A percentile compares a stretch with the other conserved stretches of the same genome.
These are phyloP conservation scores for Zeus faber DNA, from an alignment of 2,113 vertebrate genomes.

Conservation along the genomic window DNA sequence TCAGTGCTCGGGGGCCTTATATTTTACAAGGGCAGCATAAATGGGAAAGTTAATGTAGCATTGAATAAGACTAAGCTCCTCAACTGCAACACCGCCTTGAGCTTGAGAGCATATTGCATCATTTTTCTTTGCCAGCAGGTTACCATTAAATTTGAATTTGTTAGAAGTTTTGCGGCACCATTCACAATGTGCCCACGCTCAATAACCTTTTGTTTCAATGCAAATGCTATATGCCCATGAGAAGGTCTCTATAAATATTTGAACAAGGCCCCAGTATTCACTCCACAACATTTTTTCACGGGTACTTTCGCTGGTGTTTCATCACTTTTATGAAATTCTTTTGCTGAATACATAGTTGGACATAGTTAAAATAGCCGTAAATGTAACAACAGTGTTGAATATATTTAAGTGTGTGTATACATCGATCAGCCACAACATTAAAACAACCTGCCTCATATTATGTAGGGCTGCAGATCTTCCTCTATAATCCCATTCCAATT, in stretches of 20 bases:
- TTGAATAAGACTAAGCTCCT: constrained; percentile 83
- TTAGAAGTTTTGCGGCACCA: constrained; percentile 72
- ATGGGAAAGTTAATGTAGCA: constrained; percentile 94
- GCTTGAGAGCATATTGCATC: constrained; percentile 76
- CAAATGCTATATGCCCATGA: constrained; percentile 68
- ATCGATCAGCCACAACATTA: background rate
- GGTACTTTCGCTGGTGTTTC: constrained; percentile 19
- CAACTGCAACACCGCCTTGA: constrained; percentile 78
- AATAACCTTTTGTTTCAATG: constrained; percentile 79
- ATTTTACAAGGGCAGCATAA: constrained; percentile 84
- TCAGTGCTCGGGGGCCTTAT: constrained; percentile 75
- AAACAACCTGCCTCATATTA: too few species aligned
- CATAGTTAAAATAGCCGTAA: too few species aligned
- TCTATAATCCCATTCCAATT: too few species aligned
- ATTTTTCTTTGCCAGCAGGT: constrained; percentile 79
- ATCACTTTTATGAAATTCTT: constrained; percentile 38
- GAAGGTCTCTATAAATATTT: constrained; percentile 76
- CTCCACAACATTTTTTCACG: constrained; percentile 40
- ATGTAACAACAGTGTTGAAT: too few species aligned
- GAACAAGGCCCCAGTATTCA: constrained; percentile 65
- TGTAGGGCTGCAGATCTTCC: too few species aligned
- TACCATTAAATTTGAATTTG: constrained; percentile 81
- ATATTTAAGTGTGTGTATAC: constrained; percentile 9
- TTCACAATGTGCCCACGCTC: constrained; percentile 73
- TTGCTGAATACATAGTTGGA: constrained; percentile 13